A percentile compares a stretch with the other conserved stretches of the same genome.
phyloP scores from a whole-genome alignment of 2,113 vertebrate species.

The Narcine bancroftii region DNA sequence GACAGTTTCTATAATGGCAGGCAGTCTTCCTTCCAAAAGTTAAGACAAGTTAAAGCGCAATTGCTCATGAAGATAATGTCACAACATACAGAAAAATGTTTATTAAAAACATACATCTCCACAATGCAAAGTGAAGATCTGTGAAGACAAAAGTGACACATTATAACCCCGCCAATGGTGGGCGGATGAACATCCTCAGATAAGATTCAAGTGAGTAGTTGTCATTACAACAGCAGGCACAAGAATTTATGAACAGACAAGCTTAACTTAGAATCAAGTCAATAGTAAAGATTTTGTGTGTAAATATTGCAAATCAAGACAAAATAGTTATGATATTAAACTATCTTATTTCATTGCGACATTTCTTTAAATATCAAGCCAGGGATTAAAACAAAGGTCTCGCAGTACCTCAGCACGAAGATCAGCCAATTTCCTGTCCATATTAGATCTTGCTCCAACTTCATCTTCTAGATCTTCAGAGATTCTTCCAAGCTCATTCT shows the following conservation, averaged over 20 bases:
- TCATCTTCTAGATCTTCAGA: constrained; percentile 38
- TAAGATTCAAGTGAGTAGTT: not conserved
- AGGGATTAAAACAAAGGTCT: not conserved
- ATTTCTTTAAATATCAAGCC: not conserved
- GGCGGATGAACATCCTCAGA: no score
- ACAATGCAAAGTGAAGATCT: not conserved
- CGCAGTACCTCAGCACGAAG: constrained; percentile 39
- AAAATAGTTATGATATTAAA: not conserved
- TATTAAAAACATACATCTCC: not conserved
- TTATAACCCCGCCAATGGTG: not conserved
- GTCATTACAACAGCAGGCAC: not conserved
- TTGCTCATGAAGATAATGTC: not conserved
- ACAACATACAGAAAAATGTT: not conserved
- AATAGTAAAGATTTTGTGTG: not conserved
- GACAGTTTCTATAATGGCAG: not conserved
- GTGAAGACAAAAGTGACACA: not conserved
- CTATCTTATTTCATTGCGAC: not conserved
- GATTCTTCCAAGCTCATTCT: constrained; percentile 39
- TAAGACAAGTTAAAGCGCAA: not conserved
- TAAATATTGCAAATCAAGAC: not conserved
- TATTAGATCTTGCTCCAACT: constrained; percentile 24
- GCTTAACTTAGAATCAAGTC: not conserved
- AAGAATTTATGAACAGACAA: not conserved
- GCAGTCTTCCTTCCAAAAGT: not conserved
- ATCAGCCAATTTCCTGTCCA: constrained; percentile 34